Conservation (phyloP, 2,888 invertebrate species). For the Ceraclea dissimilis region DNA sequence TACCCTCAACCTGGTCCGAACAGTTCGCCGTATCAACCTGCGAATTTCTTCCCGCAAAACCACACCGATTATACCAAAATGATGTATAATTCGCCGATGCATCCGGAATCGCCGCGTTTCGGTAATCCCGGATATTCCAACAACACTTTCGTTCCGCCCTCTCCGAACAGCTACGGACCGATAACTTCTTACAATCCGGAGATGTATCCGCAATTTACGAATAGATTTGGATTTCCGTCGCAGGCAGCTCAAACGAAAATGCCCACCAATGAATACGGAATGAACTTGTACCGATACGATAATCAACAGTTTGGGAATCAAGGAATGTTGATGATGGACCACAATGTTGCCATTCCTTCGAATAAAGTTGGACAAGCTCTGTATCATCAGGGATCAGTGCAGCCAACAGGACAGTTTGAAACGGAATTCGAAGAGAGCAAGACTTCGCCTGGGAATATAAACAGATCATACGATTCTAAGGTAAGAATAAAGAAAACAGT, state of each 20-base stretch:
- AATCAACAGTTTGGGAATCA: neutral
- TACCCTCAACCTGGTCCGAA: neutral
- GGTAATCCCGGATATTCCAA: neutral
- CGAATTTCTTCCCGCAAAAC: neutral
- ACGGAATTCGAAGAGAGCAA: too few species aligned
- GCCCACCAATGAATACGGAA: conserved; percentile 9
- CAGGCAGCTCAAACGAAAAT: conserved; percentile 4
- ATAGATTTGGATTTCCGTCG: conserved; percentile 9
- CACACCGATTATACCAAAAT: neutral
- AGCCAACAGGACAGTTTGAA: too few species aligned
- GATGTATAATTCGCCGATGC: neutral
- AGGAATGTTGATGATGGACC: neutral
- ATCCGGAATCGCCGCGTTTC: neutral
- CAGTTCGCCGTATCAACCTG: neutral
- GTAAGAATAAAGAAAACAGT: too few species aligned
- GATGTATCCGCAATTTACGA: conserved; percentile 18
- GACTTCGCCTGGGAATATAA: too few species aligned
- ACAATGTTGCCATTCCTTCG: neutral
- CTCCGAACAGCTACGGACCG: neutral
- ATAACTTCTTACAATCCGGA: conserved; percentile 7
- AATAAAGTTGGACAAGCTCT: conserved; percentile 3
- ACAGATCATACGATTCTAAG: too few species aligned
- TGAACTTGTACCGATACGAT: conserved; percentile 4
- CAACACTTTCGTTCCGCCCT: neutral
- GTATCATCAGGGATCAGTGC: neutral